Evolutionary conservation across 2,888 invertebrate species (phyloP).

Genomic region (Anorthoa munda): DNA sequence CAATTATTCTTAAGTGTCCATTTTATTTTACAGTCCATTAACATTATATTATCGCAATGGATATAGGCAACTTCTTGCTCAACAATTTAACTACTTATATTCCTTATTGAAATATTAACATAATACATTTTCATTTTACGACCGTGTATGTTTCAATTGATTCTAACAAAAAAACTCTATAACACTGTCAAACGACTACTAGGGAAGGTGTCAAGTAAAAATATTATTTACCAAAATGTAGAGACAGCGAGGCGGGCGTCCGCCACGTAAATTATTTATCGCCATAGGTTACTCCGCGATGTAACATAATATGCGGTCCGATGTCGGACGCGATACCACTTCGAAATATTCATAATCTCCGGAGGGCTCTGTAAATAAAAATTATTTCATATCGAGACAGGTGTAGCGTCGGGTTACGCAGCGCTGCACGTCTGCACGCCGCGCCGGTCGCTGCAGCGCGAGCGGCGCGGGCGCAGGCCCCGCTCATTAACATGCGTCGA

Average conservation of each 20-base stretch:
- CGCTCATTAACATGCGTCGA: conserved; percentile 86
- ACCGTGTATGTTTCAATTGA: conserved; percentile 50
- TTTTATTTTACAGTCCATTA: conserved; percentile 20
- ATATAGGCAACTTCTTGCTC: conserved; percentile 15
- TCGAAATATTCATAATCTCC: conserved; percentile 87
- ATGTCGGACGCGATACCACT: conserved; percentile 82
- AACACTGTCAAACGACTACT: conserved; percentile 73
- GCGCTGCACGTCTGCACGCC: conserved; percentile 49
- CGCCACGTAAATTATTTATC: conserved; percentile 80
- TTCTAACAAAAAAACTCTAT: conserved; percentile 65
- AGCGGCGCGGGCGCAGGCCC: conserved; percentile 54
- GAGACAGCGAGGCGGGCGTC: conserved; percentile 62
- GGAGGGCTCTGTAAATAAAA: conserved; percentile 88
- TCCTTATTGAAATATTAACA: conserved; percentile 44
- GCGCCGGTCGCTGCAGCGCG: conserved; percentile 33
- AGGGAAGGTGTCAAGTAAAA: conserved; percentile 78
- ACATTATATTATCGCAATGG: conserved; percentile 28
- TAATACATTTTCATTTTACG: conserved; percentile 45
- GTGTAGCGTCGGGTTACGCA: conserved; percentile 88
- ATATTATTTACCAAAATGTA: conserved; percentile 71
- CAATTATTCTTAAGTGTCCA: conserved; percentile 36
- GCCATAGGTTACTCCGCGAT: conserved; percentile 78
- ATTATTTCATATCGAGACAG: conserved; percentile 88
- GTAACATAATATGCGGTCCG: conserved; percentile 87
- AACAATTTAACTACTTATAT: conserved; percentile 33